Evolutionary conservation across 2,797 vertebrate species (phyloP), one percentile per base, ranked within the genome.

Genomic region (Periophthalmus magnuspinnatus): DNA sequence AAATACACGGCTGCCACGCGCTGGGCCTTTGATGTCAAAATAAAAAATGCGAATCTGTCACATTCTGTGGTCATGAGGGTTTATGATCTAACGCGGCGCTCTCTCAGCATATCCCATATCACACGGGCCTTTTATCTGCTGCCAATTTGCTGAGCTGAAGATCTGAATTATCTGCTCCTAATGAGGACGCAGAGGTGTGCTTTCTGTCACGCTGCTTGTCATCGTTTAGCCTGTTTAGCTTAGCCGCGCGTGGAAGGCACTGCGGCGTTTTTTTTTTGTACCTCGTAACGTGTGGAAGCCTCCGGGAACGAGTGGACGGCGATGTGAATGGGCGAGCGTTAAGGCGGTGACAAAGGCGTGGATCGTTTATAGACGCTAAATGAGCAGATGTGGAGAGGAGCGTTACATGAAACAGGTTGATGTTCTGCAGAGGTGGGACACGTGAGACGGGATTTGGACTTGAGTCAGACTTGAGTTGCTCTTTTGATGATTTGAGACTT

Each of bases 211-310:
- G 71, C 69, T 33, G 84, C 83, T 87, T 87, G 81, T 89, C 77
- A 72, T 84, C 73, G 38, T 82, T 86, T 82, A 89, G 84, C 82
- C 76, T 76, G 82, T 85, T 87, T 80, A 88, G 87, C 84, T 74
- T 76, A 68, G 71, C 74, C 41, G 63, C 86, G 81, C 82, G 83
- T 74, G 78, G 77, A 84, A n/a, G 85, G 85, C 86, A 88, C 89
- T 90, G 89, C 77, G 81, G 70, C 79, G 58, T 60, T 86, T 84
- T 79, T 60, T 86, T 84, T 79, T 76, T 11, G 41, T 62, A 69
- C 78, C 76, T 82, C 66, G 85, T 86, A 90, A n/a, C 87, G 82
- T 86, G 81, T 81, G 86, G 74, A 32, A 63, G 22, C 55, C 16
- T 56, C 62, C 41, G 0, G 17, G 69, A 65, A 61, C 13, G 67